Conservation (phyloP, 2,888 invertebrate genomes). For the Diploptera punctata region DNA sequence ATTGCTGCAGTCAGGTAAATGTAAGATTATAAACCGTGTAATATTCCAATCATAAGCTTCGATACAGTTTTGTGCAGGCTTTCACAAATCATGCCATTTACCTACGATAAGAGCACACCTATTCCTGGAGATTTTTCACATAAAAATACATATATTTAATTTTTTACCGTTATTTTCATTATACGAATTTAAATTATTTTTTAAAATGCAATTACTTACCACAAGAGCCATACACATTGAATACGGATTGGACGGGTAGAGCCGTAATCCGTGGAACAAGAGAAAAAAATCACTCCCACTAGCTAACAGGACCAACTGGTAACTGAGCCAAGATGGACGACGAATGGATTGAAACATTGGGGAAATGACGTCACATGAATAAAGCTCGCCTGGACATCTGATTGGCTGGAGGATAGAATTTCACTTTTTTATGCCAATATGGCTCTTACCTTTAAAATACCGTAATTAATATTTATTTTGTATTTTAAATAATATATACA, state of each 20-base stretch:
- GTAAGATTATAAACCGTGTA: too few relatives aligned
- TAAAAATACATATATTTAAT: too few relatives aligned
- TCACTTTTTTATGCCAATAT: not conserved
- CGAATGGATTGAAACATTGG: not conserved
- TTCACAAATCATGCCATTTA: too few relatives aligned
- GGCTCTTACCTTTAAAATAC: not conserved
- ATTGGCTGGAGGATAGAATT: conserved; percentile 16
- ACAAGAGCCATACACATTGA: conserved; percentile 88
- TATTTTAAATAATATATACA: too few relatives aligned
- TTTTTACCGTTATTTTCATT: too few relatives aligned
- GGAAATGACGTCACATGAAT: conserved; percentile 30
- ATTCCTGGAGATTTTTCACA: too few relatives aligned
- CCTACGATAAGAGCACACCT: too few relatives aligned
- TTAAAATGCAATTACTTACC: conserved; percentile 63
- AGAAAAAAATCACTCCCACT: conserved; percentile 32
- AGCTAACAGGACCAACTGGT: conserved; percentile 33
- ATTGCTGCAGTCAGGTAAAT: too few relatives aligned
- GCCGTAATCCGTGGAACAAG: conserved; percentile 38
- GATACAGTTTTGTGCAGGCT: too few relatives aligned
- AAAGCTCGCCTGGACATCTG: not conserved
- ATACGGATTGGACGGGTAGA: conserved; percentile 56
- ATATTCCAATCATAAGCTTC: too few relatives aligned
- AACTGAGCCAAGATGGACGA: conserved; percentile 41
- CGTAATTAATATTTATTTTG: too few relatives aligned
- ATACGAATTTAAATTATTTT: too few relatives aligned